Evolutionary conservation across 2,888 invertebrate species (phyloP).

Genomic region (Digitonthophagus gazella): DNA sequence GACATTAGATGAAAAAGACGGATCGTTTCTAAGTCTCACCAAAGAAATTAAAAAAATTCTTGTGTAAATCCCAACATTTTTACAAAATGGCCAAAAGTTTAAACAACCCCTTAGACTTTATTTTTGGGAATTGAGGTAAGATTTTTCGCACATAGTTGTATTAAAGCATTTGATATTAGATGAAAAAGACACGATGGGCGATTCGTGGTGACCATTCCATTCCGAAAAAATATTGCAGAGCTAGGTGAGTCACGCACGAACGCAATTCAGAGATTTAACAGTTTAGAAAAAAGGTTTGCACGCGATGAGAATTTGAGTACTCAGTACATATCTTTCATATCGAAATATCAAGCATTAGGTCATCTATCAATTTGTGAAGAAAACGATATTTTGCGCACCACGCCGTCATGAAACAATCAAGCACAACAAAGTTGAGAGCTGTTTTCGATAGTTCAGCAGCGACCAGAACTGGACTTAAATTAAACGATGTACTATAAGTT

Average conservation of each 20-base stretch:
- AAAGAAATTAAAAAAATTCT: too few relatives aligned
- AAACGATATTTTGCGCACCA: neutral
- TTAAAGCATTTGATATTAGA: too few relatives aligned
- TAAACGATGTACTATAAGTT: conserved; percentile 1
- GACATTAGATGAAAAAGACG: too few relatives aligned
- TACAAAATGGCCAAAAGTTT: too few relatives aligned
- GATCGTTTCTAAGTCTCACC: too few relatives aligned
- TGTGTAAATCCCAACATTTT: too few relatives aligned
- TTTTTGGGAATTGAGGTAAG: too few relatives aligned
- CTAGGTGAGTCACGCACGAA: neutral
- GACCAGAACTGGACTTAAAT: neutral
- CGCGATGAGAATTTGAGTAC: neutral
- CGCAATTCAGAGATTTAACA: neutral
- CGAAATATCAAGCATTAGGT: neutral
- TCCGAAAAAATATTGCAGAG: conserved; percentile 6
- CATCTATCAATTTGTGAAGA: neutral
- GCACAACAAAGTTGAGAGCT: neutral
- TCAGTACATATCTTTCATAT: neutral
- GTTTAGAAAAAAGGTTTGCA: neutral
- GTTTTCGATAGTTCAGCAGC: neutral
- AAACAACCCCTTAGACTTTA: too few relatives aligned
- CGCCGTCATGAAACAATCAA: neutral
- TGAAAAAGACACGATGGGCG: too few relatives aligned
- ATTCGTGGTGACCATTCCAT: conserved; percentile 31
- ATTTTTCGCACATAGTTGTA: too few relatives aligned